Percentiles rank a stretch among this genome's conserved stretches.
phyloP scores from a whole-genome alignment of 2,888 invertebrate genomes.

The Spisula subtruncata region DNA sequence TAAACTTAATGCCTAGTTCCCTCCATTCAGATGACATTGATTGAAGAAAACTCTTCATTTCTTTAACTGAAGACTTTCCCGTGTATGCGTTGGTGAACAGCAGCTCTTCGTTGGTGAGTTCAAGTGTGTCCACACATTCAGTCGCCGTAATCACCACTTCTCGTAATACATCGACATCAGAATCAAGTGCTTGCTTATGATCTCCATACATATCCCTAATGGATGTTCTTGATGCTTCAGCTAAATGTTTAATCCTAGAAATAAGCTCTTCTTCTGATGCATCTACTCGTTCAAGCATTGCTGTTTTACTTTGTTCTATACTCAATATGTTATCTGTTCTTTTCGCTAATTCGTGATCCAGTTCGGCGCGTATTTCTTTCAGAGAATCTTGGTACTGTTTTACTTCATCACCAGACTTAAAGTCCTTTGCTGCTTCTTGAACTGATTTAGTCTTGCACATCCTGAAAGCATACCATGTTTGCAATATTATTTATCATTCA shows the following conservation, averaged over 20 bases:
- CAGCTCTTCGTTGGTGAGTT: neutral
- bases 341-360: constrained; percentile 10
- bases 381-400: constrained; percentile 9
- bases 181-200: constrained; percentile 9
- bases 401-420: neutral
- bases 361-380: constrained; percentile 8
- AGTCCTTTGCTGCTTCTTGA: neutral
- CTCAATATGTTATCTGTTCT: constrained; percentile 27
- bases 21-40: constrained; percentile 18
- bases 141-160: constrained; percentile 18
- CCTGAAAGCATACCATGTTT: neutral
- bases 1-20: constrained; percentile 9
- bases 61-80: constrained; percentile 22
- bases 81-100: constrained; percentile 20
- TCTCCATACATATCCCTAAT: constrained; percentile 19
- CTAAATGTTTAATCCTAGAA: constrained; percentile 15
- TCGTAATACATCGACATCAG: constrained; percentile 1
- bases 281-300: constrained; percentile 31
- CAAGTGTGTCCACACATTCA: neutral
- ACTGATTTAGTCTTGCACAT: neutral
- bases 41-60: neutral
- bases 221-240: constrained; percentile 15
- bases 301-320: constrained; percentile 20
- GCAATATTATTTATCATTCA: neutral
- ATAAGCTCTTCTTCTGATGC: constrained; percentile 21